A percentile compares a stretch with the other conserved stretches of the same genome.
Evolutionary conservation across 2,888 invertebrate genomes (phyloP).

Genomic region (Drosophila eohydei): DNA sequence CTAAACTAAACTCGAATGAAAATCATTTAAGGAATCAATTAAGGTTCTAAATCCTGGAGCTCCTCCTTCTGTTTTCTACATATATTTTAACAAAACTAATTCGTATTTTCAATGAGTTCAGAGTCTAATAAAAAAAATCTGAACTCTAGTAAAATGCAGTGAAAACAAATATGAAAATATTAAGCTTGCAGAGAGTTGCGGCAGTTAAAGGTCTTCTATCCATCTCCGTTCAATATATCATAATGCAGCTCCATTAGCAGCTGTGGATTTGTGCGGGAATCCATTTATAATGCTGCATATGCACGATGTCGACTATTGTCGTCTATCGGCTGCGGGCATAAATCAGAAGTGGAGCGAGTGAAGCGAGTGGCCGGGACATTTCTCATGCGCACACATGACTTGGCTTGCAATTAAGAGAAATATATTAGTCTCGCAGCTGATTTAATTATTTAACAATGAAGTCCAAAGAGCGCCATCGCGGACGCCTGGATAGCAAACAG

Average conservation of each 20-base stretch:
- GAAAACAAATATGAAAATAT: conserved; percentile 3
- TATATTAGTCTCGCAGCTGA: conserved; percentile 83
- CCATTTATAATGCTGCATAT: conserved; percentile 57
- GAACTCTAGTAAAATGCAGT: neutral
- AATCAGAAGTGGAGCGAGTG: conserved; percentile 66
- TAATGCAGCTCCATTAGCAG: conserved; percentile 13
- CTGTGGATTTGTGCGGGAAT: conserved; percentile 13
- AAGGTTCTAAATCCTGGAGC: no score
- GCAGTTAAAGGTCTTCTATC: neutral
- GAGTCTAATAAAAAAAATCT: neutral
- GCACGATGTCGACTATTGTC: conserved; percentile 49
- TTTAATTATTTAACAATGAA: conserved; percentile 84
- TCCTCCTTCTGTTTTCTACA: no score
- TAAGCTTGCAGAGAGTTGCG: neutral
- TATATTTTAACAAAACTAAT: no score
- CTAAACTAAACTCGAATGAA: no score
- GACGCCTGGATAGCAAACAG: conserved; percentile 17
- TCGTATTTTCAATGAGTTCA: no score
- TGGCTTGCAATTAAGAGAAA: conserved; percentile 81
- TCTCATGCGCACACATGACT: conserved; percentile 55
- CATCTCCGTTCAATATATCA: neutral
- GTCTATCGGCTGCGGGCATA: conserved; percentile 50
- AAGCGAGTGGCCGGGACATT: conserved; percentile 57
- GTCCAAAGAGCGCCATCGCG: conserved; percentile 53
- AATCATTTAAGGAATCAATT: no score